phyloP scores from a whole-genome alignment of 2,888 invertebrate species.

The Melanotus villosus region DNA sequence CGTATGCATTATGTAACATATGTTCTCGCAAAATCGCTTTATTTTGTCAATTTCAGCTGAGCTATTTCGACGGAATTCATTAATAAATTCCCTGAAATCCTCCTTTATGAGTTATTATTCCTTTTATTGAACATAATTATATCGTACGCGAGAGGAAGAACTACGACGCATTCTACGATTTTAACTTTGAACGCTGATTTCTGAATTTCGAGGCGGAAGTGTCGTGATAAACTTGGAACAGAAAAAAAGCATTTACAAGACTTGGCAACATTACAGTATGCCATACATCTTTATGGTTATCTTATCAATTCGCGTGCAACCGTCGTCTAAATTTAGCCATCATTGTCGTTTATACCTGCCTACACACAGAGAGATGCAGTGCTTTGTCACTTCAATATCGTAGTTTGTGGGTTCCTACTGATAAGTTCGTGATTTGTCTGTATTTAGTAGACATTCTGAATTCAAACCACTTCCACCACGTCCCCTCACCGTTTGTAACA shows the following conservation, averaged over 20 bases:
- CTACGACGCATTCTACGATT: slow-evolving; percentile 1
- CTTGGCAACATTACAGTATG: slow-evolving; percentile 8
- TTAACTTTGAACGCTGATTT: neutral
- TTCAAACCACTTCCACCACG: slow-evolving; percentile 20
- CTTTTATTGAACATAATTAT: slow-evolving; percentile 17
- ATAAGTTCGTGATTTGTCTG: slow-evolving; percentile 15
- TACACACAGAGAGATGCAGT: slow-evolving; percentile 27
- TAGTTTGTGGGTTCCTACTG: slow-evolving; percentile 21
- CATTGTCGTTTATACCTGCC: slow-evolving; percentile 35
- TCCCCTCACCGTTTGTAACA: too few species aligned
- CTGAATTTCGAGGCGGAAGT: neutral
- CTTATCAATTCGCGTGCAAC: slow-evolving; percentile 38
- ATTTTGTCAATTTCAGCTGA: slow-evolving; percentile 34
- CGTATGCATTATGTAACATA: slow-evolving; percentile 65
- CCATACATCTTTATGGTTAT: slow-evolving; percentile 25
- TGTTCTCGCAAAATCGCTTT: slow-evolving; percentile 26
- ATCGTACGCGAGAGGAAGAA: neutral
- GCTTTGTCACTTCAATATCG: slow-evolving; percentile 13
- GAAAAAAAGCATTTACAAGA: neutral
- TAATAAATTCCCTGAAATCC: slow-evolving; percentile 32
- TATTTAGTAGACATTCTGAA: neutral
- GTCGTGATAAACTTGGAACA: neutral
- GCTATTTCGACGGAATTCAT: slow-evolving; percentile 30
- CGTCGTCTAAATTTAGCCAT: slow-evolving; percentile 28
- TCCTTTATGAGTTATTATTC: slow-evolving; percentile 25